Conservation (phyloP, 2,113 vertebrate species). For the Malurus elegans region DNA sequence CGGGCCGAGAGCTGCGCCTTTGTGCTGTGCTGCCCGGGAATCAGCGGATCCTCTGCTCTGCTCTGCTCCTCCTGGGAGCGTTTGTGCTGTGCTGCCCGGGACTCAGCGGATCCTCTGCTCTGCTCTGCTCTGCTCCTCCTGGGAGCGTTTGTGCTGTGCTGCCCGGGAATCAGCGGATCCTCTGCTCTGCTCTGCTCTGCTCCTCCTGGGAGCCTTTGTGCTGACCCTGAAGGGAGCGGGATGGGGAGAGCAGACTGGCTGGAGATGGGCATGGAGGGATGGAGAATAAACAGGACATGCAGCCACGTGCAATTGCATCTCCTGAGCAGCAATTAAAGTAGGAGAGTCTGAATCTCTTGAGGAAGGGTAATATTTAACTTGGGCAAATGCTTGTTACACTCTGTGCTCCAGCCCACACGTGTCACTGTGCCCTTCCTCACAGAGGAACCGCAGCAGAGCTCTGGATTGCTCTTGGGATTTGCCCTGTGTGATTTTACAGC, state of each 20-base stretch:
- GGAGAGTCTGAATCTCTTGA: not conserved
- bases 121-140: no score
- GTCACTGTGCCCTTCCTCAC: not conserved
- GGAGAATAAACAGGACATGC: not conserved
- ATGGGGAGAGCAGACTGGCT: not conserved
- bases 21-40: no score
- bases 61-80: no score
- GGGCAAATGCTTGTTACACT: not conserved
- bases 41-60: no score
- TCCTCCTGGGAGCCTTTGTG: not conserved
- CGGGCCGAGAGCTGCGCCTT: not conserved
- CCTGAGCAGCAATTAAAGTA: not conserved
- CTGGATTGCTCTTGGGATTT: not conserved
- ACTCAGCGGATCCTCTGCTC: no score
- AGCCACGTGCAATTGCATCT: not conserved
- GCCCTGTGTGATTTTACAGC: not conserved
- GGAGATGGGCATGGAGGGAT: not conserved
- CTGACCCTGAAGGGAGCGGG: not conserved
- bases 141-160: no score
- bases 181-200: not conserved
- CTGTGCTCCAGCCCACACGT: not conserved
- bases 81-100: no score
- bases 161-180: no score
- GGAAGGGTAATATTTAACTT: conserved; percentile 33
- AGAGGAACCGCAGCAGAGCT: not conserved